A percentile compares a stretch with the other conserved stretches of the same genome.
phyloP scores from a whole-genome alignment of 2,797 vertebrate genomes.

The Phaenicophaeus curvirostris region DNA sequence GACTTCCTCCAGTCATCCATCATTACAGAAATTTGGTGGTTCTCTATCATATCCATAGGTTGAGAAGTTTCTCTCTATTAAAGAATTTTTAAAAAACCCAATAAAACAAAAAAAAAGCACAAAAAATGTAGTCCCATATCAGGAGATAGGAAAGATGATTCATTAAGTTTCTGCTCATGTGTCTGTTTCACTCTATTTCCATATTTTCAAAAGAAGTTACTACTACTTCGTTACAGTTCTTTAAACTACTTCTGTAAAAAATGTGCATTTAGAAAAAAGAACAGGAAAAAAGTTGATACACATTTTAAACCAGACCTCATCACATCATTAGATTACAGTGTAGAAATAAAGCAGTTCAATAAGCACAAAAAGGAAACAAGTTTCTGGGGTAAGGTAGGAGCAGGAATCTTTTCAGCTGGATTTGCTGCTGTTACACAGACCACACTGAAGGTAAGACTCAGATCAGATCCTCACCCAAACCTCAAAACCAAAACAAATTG shows the following conservation, averaged over 20 bases:
- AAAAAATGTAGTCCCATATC: background rate
- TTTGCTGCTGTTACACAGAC: background rate
- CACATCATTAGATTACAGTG: background rate
- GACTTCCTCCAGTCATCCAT: background rate
- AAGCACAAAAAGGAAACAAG: background rate
- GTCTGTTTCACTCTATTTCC: background rate
- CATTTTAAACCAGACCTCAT: background rate
- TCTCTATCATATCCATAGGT: rapidly evolving
- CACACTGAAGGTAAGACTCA: background rate
- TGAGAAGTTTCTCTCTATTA: background rate
- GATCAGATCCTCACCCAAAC: background rate
- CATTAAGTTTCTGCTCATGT: background rate
- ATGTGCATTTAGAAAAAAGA: background rate
- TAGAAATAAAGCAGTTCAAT: background rate
- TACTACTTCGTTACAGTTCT: background rate
- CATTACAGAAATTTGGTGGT: background rate
- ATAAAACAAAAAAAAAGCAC: too few species aligned
- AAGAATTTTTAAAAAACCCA: background rate
- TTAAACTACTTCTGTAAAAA: background rate
- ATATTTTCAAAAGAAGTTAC: background rate
- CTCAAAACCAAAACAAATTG: background rate
- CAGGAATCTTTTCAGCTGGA: background rate
- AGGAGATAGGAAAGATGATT: background rate
- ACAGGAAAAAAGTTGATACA: background rate
- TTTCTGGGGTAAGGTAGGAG: background rate